Percentiles rank a stretch among this genome's conserved stretches.
Evolutionary conservation across 2,888 invertebrate species (phyloP).

Genomic region (Halictus quadricinctus): DNA sequence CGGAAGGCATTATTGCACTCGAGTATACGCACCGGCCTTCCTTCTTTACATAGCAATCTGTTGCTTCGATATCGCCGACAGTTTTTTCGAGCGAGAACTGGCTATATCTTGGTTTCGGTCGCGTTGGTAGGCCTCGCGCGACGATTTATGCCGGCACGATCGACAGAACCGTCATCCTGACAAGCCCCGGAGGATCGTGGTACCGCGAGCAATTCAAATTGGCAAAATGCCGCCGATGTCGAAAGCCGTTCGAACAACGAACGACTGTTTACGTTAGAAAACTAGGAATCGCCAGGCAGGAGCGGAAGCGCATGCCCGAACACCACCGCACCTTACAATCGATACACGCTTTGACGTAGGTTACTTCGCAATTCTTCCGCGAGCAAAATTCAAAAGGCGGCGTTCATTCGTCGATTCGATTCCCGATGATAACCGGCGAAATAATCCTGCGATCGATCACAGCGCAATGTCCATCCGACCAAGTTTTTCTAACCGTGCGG

Average conservation of each 20-base stretch:
- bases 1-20: constrained; percentile 10
- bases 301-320: constrained; percentile 74
- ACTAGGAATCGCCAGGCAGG: constrained; percentile 51
- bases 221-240: constrained; percentile 34
- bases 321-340: constrained; percentile 74
- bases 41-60: constrained; percentile 63
- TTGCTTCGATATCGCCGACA: constrained; percentile 58
- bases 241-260: constrained; percentile 61
- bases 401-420: constrained; percentile 62
- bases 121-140: neutral
- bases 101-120: constrained; percentile 32
- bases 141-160: constrained; percentile 8
- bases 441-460: neutral
- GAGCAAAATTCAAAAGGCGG: constrained; percentile 74
- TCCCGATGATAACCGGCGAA: neutral
- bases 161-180: neutral
- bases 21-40: constrained; percentile 42
- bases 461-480: neutral
- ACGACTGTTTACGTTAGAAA: constrained; percentile 75
- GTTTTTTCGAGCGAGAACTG: constrained; percentile 31
- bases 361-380: constrained; percentile 69
- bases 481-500: neutral
- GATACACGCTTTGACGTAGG: constrained; percentile 78
- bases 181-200: neutral
- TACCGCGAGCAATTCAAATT: constrained; percentile 13